A percentile compares a stretch with the other conserved stretches of the same genome.
phyloP scores from a whole-genome alignment of 2,888 invertebrate species.

The Hyles lineata region DNA sequence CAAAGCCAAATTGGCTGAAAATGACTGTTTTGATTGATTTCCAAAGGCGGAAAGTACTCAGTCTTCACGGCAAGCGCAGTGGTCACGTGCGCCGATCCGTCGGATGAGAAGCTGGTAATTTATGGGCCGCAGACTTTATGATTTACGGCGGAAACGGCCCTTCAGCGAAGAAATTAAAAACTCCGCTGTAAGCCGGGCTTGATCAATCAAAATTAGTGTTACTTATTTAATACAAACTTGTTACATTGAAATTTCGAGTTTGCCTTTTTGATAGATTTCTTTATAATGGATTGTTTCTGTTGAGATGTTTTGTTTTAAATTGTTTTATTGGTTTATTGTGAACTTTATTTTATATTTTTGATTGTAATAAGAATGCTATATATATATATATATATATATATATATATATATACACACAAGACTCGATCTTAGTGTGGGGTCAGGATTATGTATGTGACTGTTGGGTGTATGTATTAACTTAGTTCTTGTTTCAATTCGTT shows the following conservation, averaged over 20 bases:
- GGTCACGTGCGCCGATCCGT: background rate
- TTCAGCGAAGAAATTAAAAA: background rate
- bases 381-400: no score
- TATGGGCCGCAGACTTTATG: background rate
- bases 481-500: no score
- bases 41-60: no score
- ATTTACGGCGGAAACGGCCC: background rate
- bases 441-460: no score
- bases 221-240: conserved; percentile 21
- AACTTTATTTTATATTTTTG: no score
- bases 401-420: no score
- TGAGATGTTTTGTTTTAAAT: background rate
- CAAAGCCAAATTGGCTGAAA: no score
- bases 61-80: background rate
- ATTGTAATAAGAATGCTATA: no score
- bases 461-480: no score
- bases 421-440: no score
- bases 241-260: conserved; percentile 4
- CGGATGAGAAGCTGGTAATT: background rate
- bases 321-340: background rate
- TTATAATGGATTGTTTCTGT: conserved; percentile 17
- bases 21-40: no score
- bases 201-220: conserved; percentile 15
- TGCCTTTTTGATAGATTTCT: background rate
- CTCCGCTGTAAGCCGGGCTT: background rate